A percentile compares a stretch with the other conserved stretches of the same genome.
Conservation (phyloP, 53 echinoderm and acorn worm species). For the Glandiceps talaboti region DNA sequence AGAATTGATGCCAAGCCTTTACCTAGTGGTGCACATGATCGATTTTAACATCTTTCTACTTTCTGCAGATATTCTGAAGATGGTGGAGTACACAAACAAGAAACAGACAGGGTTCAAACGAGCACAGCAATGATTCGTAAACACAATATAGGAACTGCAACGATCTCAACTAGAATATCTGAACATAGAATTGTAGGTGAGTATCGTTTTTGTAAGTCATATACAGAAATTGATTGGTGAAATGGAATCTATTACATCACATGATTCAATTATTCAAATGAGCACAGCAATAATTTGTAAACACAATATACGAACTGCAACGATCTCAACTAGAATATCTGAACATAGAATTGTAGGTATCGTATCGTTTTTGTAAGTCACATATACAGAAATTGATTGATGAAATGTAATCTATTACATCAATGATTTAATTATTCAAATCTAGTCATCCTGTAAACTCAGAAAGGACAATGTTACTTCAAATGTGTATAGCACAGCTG, state of each 20-base stretch:
- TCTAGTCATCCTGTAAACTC: too few relatives aligned
- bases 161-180: slow-evolving; percentile 50
- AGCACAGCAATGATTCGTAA: slow-evolving; percentile 46
- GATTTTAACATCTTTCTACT: slow-evolving; percentile 3
- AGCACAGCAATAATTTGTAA: slow-evolving; percentile 45
- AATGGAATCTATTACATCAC: neutral
- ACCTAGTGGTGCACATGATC: too few relatives aligned
- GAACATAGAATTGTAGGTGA: too few relatives aligned
- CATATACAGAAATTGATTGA: slow-evolving; percentile 54
- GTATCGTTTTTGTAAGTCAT: too few relatives aligned
- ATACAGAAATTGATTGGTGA: slow-evolving; percentile 46
- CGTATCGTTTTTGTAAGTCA: too few relatives aligned
- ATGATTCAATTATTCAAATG: too few relatives aligned
- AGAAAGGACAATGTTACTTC: too few relatives aligned
- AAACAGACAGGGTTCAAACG: slow-evolving; percentile 10
- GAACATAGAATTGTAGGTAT: too few relatives aligned
- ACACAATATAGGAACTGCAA: slow-evolving; percentile 58
- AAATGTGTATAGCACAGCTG: too few relatives aligned
- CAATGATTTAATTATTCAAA: too few relatives aligned
- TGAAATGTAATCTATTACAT: neutral
- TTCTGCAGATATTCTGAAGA: slow-evolving; percentile 12
- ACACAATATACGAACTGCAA: slow-evolving; percentile 57
- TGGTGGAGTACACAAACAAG: slow-evolving; percentile 8
- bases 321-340: slow-evolving; percentile 50
- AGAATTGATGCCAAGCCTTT: too few relatives aligned